Conservation (phyloP, 2,888 invertebrate genomes). For the Polydrusus cervinus region DNA sequence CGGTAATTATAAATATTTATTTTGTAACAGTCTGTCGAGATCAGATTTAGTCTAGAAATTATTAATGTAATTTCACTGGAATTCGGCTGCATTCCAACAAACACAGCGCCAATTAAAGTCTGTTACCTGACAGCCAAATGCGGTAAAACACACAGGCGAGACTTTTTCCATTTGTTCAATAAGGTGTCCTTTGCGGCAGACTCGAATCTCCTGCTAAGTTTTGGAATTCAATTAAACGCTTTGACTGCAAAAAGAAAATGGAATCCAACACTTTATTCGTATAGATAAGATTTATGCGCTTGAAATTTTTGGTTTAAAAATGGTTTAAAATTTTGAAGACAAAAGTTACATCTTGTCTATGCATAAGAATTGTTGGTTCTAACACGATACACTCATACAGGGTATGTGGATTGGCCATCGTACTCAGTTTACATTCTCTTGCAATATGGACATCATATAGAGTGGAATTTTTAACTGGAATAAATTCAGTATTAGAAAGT, state of each 20-base stretch:
- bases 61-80: not conserved
- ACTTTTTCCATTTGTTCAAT: conserved; percentile 20
- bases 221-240: conserved; percentile 12
- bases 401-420: no score
- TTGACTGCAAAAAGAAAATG: not conserved
- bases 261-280: no score
- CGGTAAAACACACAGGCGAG: conserved; percentile 8
- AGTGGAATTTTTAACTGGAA: no score
- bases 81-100: not conserved
- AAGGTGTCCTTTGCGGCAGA: conserved; percentile 11
- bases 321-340: no score
- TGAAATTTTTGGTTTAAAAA: no score
- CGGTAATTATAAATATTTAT: not conserved
- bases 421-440: no score
- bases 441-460: no score
- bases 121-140: conserved; percentile 14
- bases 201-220: conserved; percentile 8
- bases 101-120: conserved; percentile 7
- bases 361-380: no score
- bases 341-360: no score
- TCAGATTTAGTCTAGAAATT: not conserved
- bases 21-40: not conserved
- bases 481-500: no score
- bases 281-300: no score
- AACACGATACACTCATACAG: no score